Percentiles rank a stretch among this genome's conserved stretches.
Evolutionary conservation across 2,797 vertebrate genomes (phyloP).

Genomic region (Hybognathus amarus): DNA sequence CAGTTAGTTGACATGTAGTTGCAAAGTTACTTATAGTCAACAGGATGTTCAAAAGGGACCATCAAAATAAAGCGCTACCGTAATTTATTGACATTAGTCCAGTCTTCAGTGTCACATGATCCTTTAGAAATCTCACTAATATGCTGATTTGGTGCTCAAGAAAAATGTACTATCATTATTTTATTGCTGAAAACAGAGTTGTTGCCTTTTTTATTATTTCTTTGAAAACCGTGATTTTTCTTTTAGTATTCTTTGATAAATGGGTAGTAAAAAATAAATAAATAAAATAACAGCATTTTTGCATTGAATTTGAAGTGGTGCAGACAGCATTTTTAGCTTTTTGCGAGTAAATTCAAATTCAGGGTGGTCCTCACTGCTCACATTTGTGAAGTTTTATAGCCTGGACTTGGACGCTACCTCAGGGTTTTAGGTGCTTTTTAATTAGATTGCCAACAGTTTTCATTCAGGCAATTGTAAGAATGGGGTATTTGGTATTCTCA

Average conservation of each 20-base stretch:
- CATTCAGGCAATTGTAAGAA: no score
- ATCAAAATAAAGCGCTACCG: no score
- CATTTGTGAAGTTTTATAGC: no score
- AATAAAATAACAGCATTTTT: background rate
- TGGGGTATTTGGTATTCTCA: no score
- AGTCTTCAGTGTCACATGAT: background rate
- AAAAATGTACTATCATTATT: background rate
- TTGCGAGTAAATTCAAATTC: background rate
- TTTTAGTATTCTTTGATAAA: background rate
- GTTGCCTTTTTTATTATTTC: background rate
- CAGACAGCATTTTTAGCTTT: background rate
- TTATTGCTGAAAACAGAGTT: background rate
- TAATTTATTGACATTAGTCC: background rate
- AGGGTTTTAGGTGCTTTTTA: no score
- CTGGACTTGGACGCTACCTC: no score
- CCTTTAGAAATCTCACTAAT: background rate
- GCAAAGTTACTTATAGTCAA: no score
- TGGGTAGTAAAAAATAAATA: background rate
- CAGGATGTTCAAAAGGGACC: no score
- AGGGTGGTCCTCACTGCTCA: no score
- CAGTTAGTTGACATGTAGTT: no score
- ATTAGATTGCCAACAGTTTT: no score
- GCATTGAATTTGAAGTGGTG: background rate
- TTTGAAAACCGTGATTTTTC: background rate
- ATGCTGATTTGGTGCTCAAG: background rate